Evolutionary conservation across 2,888 invertebrate genomes (phyloP), one percentile per base, ranked within the genome.

Genomic region (Drosophila tripunctata): DNA sequence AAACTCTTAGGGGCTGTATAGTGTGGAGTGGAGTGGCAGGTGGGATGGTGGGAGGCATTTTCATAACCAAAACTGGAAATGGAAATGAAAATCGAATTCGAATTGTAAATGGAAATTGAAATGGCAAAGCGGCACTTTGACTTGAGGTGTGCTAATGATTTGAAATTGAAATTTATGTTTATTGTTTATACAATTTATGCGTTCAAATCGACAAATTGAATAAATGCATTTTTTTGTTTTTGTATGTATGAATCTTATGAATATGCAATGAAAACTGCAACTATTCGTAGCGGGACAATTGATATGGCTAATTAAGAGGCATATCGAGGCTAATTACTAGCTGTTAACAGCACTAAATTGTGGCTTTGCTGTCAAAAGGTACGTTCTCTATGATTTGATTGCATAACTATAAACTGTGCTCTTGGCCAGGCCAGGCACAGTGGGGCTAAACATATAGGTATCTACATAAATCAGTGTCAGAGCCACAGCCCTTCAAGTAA

Each of bases 331-430:
- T 85, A 82, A 82, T 82, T 82, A 82, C 83, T 55, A 85, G 82
- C 85, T 82, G 81, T 82, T 82, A 82, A 82, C 85, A 82, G 69
- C 79, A 69, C 67, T 82, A 79, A 77, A 77, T 79, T 65, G 85
- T 62, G 61, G 52, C 64, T 40, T 58, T 30, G 67, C 58, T 45
- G 40, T 43, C 24, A 15, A 7, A 48, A 19, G 61, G 56, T 48
- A 48, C 62, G 31, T 52, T 48, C 48, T 24, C 58, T 69, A 52
- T 58, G 52, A 63, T 64, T 71, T 61, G 56, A 36, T 66, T 66
- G 63, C 51, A 64, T 75, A 64, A 62, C 65, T 47, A 48, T n/a
- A 56, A 27, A 27, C 48, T 51, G 22, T 17, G 10, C 50, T 36
- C 6, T 48, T 22, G 22, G 24, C 24, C 40, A 36, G 27, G 27